Conservation (phyloP, 2,797 vertebrate species). For the Gastrophryne carolinensis region DNA sequence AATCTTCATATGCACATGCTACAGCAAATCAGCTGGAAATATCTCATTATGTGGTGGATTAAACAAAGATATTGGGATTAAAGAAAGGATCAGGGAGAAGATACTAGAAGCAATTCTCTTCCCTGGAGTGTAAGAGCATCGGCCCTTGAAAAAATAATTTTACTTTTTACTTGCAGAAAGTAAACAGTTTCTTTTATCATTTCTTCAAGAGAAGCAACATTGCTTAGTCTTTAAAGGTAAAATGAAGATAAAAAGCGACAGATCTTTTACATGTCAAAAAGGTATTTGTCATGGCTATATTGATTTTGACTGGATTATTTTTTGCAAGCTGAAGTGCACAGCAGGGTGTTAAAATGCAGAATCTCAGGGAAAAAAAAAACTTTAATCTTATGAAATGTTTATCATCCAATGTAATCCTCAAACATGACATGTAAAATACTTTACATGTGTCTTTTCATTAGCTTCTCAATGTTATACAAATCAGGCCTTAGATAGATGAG, state of each 20-base stretch:
- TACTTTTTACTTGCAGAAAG: constrained; percentile 5
- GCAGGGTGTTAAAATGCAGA: no score
- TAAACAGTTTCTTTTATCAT: neutral
- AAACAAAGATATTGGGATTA: constrained; percentile 12
- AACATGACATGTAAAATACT: no score
- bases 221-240: no score
- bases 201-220: neutral
- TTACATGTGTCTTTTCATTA: no score
- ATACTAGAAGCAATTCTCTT: neutral
- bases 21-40: neutral
- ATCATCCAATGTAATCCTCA: no score
- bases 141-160: constrained; percentile 15
- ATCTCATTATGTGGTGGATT: constrained; percentile 28
- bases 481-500: no score
- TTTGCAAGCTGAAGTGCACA: no score
- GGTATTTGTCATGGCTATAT: neutral
- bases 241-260: neutral
- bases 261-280: neutral
- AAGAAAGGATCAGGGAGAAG: constrained; percentile 10
- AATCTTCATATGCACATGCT: neutral
- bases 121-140: neutral
- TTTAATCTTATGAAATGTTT: no score
- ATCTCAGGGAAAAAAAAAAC: no score
- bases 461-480: no score
- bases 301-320: neutral